A percentile compares a stretch with the other conserved stretches of the same genome.
Evolutionary conservation across 1,140 invertebrate genomes (phyloP).

Genomic region (Metopolophium dirhodum): DNA sequence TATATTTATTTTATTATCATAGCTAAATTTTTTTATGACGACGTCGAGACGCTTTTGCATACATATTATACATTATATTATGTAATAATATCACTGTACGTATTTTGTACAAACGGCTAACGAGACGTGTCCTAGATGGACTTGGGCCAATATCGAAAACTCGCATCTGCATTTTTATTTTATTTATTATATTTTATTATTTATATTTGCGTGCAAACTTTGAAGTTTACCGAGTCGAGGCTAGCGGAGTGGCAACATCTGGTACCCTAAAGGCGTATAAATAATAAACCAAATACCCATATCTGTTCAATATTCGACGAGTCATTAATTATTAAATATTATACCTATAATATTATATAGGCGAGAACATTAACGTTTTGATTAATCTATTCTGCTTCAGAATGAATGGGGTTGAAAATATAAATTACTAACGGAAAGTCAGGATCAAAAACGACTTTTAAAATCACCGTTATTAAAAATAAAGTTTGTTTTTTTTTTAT

Average conservation of each 20-base stretch:
- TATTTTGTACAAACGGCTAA: background rate
- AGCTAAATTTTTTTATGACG: background rate
- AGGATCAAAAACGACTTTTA: background rate
- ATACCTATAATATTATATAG: background rate
- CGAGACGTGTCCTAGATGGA: background rate
- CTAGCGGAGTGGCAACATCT: background rate
- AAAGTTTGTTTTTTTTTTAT: background rate
- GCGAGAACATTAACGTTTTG: too few species aligned
- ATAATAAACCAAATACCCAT: conserved; percentile 12
- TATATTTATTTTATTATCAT: background rate
- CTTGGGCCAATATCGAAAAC: background rate
- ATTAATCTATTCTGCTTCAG: background rate
- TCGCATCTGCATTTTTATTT: background rate
- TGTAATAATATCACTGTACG: background rate
- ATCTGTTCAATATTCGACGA: background rate
- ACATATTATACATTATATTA: background rate
- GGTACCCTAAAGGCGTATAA: background rate
- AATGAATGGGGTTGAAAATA: background rate
- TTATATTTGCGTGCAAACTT: background rate
- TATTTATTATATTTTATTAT: background rate
- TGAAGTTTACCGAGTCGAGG: background rate
- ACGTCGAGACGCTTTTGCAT: background rate
- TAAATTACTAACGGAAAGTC: background rate
- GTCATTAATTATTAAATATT: background rate
- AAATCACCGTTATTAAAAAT: background rate